A percentile compares a stretch with the other conserved stretches of the same genome.
phyloP scores from a whole-genome alignment of 2,888 invertebrate genomes.

The Pseudococcus jackbeardsleyi region DNA sequence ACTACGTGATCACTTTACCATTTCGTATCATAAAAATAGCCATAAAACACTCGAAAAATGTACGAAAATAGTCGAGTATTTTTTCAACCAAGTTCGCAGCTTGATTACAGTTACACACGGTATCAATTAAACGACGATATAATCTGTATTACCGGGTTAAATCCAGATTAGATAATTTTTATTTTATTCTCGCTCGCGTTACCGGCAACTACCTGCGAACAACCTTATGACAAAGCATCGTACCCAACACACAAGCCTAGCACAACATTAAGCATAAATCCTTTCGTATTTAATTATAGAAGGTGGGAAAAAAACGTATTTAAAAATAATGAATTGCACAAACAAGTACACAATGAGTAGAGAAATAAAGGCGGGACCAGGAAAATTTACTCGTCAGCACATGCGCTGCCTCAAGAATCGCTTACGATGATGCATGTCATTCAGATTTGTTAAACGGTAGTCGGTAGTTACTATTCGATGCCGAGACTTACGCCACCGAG shows the following conservation, averaged over 20 bases:
- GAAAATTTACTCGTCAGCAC: constrained; percentile 36
- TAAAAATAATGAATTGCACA: constrained; percentile 39
- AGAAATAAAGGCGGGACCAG: background rate
- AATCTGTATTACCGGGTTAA: background rate
- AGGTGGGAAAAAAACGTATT: background rate
- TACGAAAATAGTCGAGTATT: background rate
- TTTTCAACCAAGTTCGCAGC: background rate
- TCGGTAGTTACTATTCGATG: constrained; percentile 25
- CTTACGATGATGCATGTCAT: constrained; percentile 24
- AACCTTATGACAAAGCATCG: background rate
- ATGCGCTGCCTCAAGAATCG: background rate
- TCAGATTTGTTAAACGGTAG: constrained; percentile 39
- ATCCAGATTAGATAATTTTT: background rate
- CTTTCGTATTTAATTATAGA: background rate
- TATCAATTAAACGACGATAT: constrained; percentile 18
- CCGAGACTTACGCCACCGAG: constrained; percentile 10
- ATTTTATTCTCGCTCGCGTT: background rate
- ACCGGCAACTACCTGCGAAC: background rate
- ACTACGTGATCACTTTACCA: background rate
- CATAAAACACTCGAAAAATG: background rate
- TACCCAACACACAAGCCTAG: background rate
- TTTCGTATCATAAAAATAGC: background rate
- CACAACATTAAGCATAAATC: background rate
- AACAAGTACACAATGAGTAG: background rate
- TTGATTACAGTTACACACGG: background rate